Base-by-base conservation (phyloP, 53 echinoderm and acorn worm genomes). In the Hippasteria phrygiana region DNA sequence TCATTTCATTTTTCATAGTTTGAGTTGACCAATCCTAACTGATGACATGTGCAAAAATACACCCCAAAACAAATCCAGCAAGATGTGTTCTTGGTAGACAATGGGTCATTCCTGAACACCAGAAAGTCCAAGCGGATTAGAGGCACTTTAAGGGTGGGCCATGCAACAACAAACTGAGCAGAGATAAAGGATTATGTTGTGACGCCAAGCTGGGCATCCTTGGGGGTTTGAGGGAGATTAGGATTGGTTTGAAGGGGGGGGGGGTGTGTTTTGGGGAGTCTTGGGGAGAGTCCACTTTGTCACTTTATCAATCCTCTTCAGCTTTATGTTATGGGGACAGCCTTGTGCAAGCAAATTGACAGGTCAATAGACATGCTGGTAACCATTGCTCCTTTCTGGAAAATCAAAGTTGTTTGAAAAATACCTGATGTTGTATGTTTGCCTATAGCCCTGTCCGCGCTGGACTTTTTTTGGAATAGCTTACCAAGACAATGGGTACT, bases 181-280 rank as follows among this genome's bases (percentile, higher is more conserved):
- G 38, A 78, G 56, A 78, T 56, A 78, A 78, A 78, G 53, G 47
- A 55, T 37, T 39, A 37, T 59, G 78, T 78, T 78, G 78, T 78
- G 78, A 59, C 78, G 55, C 78, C 78, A 78, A 5, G 38, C 59
- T 4, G 24, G 33, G 54, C 59, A 59, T 78, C 78, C 78, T 78
- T 78, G 78, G 24, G 2, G 59, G 33, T 59, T 55, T 7, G 37
- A n/a, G n/a, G 14, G 11, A 78, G 59, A 59, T 55, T 59, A 78
- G 78, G 78, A 56, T 11, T 48, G 53, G 51, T 76, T 76, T 59
- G 11, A 67, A 27, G 43, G 29, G 54, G 47, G 20, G 63, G 43
- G 29, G 54, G 47, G 20, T 8, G 59, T 59, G 59, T 59, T 59
- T 59, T 37, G 33, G 31, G 35, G 51, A 76, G 36, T 34, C 43